Base-by-base conservation (phyloP, 2,888 invertebrate species). In the Molorchus minor region DNA sequence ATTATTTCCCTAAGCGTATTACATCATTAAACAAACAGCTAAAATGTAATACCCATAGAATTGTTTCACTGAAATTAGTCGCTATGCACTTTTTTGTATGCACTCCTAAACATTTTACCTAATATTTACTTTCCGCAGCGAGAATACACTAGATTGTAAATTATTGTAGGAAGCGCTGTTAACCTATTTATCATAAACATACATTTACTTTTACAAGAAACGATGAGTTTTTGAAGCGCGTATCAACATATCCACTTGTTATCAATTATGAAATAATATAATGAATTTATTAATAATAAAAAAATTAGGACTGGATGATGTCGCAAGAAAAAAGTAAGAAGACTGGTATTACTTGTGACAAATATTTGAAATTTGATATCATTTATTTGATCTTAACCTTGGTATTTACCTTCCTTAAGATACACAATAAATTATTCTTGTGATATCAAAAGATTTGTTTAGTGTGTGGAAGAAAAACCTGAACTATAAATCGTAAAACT, bases 351-450 rank as follows among this genome's bases (percentile, higher is more conserved):
- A 52, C 45, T 57, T 57, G 44, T 45, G 20, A 25, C 45, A 57
- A 56, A 52, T 57, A 52, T 57, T 57, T 57, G 44, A 10, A 45
- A 40, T 43, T 36, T 57, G 57, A 57, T 57, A 57, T 38, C 52
- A 16, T 16, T 29, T 47, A 47, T 47, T 47, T 47, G 36, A 5
- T 36, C 35, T 47, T 13, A 35, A 47, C 47, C 2, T 10, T 8
- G 19, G n/a, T 40, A 17, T 40, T 20, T 40, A 17, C 40, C 19
- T 40, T 40, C 40, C 40, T 40, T 40, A 40, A 19, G 40, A 40
- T 17, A 40, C 19, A 40, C 40, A 40, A 40, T 40, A 40, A 40
- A 40, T 40, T 40, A 40, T 40, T 40, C 4, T 17, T 40, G 4
- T 40, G 20, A n/a, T 40, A 40, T 40, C 40, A 40, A 40, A 40